Conservation (phyloP, 2,113 vertebrate species). For the Thalassarche chlororhynchos region DNA sequence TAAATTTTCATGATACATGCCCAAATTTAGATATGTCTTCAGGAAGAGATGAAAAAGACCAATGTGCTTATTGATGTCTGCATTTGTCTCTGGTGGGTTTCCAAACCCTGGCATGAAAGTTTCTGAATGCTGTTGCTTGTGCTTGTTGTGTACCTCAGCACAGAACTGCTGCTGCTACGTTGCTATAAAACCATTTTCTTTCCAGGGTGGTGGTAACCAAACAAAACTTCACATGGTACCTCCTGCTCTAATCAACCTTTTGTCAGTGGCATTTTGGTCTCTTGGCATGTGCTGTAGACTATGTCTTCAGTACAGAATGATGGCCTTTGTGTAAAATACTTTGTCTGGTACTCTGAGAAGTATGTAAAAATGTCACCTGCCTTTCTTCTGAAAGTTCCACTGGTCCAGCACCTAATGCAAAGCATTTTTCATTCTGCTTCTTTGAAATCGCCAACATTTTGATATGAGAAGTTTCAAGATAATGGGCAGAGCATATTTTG, state of each 20-base stretch:
- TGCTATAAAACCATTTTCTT: background rate
- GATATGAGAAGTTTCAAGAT: background rate
- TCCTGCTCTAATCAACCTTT: background rate
- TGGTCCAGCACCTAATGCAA: background rate
- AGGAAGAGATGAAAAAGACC: background rate
- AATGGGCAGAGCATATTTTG: background rate
- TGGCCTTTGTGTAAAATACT: background rate
- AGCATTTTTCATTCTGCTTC: background rate
- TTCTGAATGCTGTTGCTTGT: background rate
- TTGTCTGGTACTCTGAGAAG: background rate
- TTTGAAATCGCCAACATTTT: background rate
- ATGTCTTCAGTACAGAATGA: background rate
- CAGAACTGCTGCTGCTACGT: background rate
- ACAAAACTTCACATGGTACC: background rate
- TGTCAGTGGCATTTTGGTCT: background rate
- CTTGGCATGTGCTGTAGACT: background rate
- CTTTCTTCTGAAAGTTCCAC: background rate
- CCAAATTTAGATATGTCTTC: background rate
- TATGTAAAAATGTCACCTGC: background rate
- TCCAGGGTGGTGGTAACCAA: background rate
- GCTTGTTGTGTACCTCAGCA: background rate
- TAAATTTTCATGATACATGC: background rate
- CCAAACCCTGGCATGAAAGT: background rate
- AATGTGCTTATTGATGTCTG: background rate
- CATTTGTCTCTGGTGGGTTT: background rate